Percentiles rank a stretch among this genome's conserved stretches.
Conservation (phyloP, 2,888 invertebrate species). For the Apoda limacodes region DNA sequence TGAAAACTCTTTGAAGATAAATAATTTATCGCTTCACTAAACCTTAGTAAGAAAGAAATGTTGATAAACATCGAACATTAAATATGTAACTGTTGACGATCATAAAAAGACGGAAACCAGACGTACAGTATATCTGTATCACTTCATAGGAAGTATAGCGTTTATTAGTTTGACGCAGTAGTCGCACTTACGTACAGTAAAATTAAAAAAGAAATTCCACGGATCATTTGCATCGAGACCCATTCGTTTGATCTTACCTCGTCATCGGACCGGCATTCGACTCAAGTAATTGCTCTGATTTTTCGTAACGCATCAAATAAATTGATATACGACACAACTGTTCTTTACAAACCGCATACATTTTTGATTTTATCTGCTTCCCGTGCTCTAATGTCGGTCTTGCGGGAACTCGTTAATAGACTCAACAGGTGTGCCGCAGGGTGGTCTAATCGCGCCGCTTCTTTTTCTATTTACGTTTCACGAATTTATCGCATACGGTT, state of each 20-base stretch:
- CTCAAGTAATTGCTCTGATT: too few relatives aligned
- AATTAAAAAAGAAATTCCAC: constrained; percentile 51
- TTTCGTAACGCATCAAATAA: constrained; percentile 35
- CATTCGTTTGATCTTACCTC: constrained; percentile 39
- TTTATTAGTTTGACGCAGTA: constrained; percentile 49
- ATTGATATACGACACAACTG: constrained; percentile 45
- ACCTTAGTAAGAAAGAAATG: constrained; percentile 68
- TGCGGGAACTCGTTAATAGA: constrained; percentile 44
- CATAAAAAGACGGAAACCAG: constrained; percentile 63
- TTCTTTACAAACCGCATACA: constrained; percentile 31
- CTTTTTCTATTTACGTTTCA: constrained; percentile 60
- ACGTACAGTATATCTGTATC: constrained; percentile 51
- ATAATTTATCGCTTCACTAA: constrained; percentile 65
- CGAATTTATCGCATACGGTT: constrained; percentile 59
- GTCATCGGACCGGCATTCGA: too few relatives aligned
- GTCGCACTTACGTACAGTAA: constrained; percentile 40
- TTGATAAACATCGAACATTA: constrained; percentile 70
- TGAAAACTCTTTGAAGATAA: constrained; percentile 64
- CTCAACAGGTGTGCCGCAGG: constrained; percentile 62
- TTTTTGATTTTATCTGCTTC: constrained; percentile 43
- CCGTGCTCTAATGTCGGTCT: constrained; percentile 28
- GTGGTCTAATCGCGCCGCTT: constrained; percentile 50
- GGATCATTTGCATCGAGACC: constrained; percentile 46
- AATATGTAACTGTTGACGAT: constrained; percentile 69
- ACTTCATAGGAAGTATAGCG: constrained; percentile 53